Evolutionary conservation across 1,140 invertebrate species (phyloP).

Genomic region (Drosophila neocordata): DNA sequence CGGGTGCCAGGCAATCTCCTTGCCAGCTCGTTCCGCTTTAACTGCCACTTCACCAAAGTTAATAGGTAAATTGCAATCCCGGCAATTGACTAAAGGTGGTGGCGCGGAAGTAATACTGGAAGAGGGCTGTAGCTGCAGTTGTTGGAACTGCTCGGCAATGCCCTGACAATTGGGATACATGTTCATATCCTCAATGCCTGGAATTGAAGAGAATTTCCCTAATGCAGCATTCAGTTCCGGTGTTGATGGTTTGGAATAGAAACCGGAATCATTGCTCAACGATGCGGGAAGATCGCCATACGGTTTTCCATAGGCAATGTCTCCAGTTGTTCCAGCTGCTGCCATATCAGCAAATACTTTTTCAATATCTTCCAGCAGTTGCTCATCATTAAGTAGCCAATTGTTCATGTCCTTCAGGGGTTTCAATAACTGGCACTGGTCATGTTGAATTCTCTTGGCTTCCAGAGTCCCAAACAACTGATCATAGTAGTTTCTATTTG

Average conservation of each 20-base stretch:
- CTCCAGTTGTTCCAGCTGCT: conserved; percentile 27
- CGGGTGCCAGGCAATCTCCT: conserved; percentile 92
- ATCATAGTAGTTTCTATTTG: conserved; percentile 85
- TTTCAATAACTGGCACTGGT: conserved; percentile 84
- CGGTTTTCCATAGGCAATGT: conserved; percentile 56
- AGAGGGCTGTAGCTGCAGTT: conserved; percentile 52
- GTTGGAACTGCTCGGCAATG: conserved; percentile 67
- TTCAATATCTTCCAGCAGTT: conserved; percentile 84
- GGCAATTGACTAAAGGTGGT: conserved; percentile 78
- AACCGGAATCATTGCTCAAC: conserved; percentile 77
- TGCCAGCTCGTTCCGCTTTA: conserved; percentile 90
- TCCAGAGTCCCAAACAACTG: conserved; percentile 84
- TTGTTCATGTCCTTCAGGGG: conserved; percentile 84
- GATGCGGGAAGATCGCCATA: conserved; percentile 51
- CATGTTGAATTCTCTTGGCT: conserved; percentile 84
- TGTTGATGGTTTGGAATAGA: conserved; percentile 78
- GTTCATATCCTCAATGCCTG: conserved; percentile 78
- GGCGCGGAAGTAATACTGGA: neutral
- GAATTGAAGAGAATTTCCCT: conserved; percentile 65
- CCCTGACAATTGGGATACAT: conserved; percentile 69
- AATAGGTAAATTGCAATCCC: conserved; percentile 85
- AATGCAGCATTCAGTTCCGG: conserved; percentile 59
- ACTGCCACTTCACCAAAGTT: conserved; percentile 91
- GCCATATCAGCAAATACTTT: conserved; percentile 84
- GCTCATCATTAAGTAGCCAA: conserved; percentile 84